phyloP scores from a whole-genome alignment of 2,113 vertebrate genomes.

The Zeus faber region DNA sequence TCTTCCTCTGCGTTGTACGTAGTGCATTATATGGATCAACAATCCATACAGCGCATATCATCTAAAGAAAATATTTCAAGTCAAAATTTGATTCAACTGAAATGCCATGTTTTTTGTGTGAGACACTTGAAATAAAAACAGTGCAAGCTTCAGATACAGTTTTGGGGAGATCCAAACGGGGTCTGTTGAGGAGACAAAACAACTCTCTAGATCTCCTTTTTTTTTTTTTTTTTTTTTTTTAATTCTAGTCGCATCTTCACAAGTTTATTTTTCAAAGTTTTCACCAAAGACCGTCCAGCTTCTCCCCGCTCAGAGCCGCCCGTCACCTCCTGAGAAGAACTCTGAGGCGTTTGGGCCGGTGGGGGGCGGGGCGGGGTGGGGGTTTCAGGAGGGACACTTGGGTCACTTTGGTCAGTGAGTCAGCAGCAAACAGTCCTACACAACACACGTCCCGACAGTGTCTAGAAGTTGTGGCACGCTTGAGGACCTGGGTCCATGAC shows the following conservation, averaged over 20 bases:
- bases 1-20: too few relatives aligned
- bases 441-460: constrained; percentile 48
- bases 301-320: constrained; percentile 3
- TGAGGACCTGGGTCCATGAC: constrained; percentile 61
- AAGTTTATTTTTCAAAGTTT: constrained; percentile 40
- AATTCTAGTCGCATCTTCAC: constrained; percentile 38
- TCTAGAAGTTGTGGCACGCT: constrained; percentile 64
- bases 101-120: too few relatives aligned
- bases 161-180: too few relatives aligned
- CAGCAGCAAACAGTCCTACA: constrained; percentile 66
- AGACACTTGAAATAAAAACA: not conserved
- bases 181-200: constrained; percentile 6
- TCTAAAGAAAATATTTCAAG: constrained; percentile 23
- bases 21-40: too few relatives aligned
- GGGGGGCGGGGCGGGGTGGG: constrained; percentile 51
- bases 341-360: constrained; percentile 26
- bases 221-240: not conserved
- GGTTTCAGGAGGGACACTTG: constrained; percentile 52
- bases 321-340: constrained; percentile 23
- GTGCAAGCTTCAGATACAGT: too few relatives aligned
- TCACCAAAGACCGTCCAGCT: constrained; percentile 21
- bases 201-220: constrained; percentile 27
- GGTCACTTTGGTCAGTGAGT: constrained; percentile 71
- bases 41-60: too few relatives aligned
- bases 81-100: not conserved